Conservation (phyloP, 2,797 vertebrate genomes). For the Acipenser oxyrinchus region DNA sequence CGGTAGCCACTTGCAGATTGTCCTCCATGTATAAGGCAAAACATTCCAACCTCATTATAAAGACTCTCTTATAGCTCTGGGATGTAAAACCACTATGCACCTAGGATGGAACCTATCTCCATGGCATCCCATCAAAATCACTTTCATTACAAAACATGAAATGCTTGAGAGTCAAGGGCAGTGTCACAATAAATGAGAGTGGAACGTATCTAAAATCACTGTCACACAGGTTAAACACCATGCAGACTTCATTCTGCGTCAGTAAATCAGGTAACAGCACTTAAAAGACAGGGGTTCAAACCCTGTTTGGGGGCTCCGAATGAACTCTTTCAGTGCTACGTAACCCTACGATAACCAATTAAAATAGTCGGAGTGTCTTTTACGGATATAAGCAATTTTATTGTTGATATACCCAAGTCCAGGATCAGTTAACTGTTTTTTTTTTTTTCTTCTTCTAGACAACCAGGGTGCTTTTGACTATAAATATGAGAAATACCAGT, state of each 20-base stretch:
- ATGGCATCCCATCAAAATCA: conserved; percentile 74
- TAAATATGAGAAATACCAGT: too few relatives aligned
- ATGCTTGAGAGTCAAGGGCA: conserved; percentile 74
- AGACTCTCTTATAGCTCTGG: conserved; percentile 66
- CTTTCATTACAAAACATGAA: conserved; percentile 84
- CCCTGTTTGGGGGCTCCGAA: conserved; percentile 26
- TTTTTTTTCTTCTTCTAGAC: too few relatives aligned
- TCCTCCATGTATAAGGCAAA: conserved; percentile 65
- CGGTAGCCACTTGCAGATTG: conserved; percentile 68
- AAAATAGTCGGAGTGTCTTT: too few relatives aligned
- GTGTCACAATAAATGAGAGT: conserved; percentile 76
- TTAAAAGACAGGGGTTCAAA: conserved; percentile 63
- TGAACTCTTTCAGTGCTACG: too few relatives aligned
- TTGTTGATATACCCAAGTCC: too few relatives aligned
- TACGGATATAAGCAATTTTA: too few relatives aligned
- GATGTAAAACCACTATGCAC: conserved; percentile 72
- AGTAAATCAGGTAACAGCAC: conserved; percentile 69
- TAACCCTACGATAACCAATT: too few relatives aligned
- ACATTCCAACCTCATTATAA: conserved; percentile 75
- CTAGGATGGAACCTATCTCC: conserved; percentile 63
- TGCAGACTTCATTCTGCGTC: conserved; percentile 71
- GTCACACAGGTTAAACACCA: conserved; percentile 71
- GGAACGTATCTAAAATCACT: conserved; percentile 75
- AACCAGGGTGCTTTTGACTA: too few relatives aligned
- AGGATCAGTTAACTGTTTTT: too few relatives aligned